Evolutionary conservation across 2,113 vertebrate genomes (phyloP).

Genomic region (Machaerirhynchus nigripectus): DNA sequence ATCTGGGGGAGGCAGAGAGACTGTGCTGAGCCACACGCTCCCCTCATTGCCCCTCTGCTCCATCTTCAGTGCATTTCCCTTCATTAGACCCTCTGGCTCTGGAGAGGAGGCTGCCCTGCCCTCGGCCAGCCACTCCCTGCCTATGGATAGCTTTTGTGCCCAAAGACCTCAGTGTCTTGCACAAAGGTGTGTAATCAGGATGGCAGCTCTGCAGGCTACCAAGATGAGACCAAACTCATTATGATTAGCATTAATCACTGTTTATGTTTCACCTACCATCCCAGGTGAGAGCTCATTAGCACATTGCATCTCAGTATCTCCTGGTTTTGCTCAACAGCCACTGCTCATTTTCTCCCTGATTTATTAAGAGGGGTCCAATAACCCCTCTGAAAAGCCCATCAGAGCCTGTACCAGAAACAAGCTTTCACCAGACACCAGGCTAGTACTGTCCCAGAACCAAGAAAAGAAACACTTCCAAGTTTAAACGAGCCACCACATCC

Average conservation of each 20-base stretch:
- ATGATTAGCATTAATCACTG: constrained; percentile 19
- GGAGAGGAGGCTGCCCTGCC: background rate
- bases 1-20: constrained; percentile 67
- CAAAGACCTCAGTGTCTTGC: background rate
- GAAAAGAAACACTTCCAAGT: background rate
- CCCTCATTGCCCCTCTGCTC: accelerated
- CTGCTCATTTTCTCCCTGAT: background rate
- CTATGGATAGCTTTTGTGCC: background rate
- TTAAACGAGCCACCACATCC: background rate
- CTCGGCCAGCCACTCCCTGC: background rate
- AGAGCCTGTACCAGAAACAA: background rate
- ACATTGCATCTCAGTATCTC: background rate
- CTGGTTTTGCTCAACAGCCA: background rate
- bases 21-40: background rate
- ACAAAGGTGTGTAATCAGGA: background rate
- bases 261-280: background rate
- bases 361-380: background rate
- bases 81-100: background rate
- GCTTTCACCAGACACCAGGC: background rate
- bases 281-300: background rate
- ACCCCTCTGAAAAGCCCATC: background rate
- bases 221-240: background rate
- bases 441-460: background rate
- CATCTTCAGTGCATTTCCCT: background rate
- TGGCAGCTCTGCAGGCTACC: background rate